phyloP scores from a whole-genome alignment of 2,113 vertebrate species.

The Otolemur garnettii region DNA sequence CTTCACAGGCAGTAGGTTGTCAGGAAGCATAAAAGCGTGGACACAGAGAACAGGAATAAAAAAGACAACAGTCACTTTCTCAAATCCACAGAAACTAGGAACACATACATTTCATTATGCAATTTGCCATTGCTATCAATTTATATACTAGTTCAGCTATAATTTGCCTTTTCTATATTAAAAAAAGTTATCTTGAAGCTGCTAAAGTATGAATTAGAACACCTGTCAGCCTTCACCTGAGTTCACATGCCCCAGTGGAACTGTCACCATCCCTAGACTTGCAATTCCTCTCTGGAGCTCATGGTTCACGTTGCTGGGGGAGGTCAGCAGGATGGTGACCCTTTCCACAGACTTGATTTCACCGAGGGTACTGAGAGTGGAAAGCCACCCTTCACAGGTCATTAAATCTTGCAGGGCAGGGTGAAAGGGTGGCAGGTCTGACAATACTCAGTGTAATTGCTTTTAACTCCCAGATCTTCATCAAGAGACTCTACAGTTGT shows the following conservation, averaged over 20 bases:
- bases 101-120: conserved; percentile 55
- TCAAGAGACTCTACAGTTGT: neutral
- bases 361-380: neutral
- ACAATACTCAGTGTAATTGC: neutral
- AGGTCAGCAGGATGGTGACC: neutral
- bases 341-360: neutral
- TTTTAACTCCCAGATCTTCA: conserved; percentile 19
- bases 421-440: neutral
- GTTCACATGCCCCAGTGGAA: accelerated
- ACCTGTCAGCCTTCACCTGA: neutral
- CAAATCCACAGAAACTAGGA: conserved; percentile 55
- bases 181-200: neutral
- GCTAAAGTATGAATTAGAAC: neutral
- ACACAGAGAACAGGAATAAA: neutral
- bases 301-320: neutral
- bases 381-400: neutral
- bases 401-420: neutral
- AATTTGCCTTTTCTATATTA: conserved; percentile 34
- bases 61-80: conserved; percentile 16
- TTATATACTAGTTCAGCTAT: conserved; percentile 56
- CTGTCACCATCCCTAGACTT: neutral
- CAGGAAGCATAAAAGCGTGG: conserved; percentile 2
- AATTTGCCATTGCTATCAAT: conserved; percentile 40
- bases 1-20: neutral
- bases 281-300: neutral